Base-by-base conservation (phyloP, 2,113 vertebrate genomes). In the Ellobius talpinus region DNA sequence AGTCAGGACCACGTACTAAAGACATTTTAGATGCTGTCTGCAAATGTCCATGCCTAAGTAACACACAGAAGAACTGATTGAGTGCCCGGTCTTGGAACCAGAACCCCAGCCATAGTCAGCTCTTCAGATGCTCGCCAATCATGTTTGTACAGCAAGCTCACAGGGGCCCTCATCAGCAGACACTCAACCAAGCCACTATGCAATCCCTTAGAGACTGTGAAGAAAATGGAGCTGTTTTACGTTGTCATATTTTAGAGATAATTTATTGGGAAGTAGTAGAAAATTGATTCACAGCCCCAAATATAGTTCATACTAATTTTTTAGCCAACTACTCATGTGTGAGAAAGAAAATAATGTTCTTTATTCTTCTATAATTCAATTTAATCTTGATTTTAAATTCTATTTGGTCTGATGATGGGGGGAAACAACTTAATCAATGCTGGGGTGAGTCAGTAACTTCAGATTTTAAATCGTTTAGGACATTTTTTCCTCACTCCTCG, bases 381-480 rank as follows among this genome's bases (percentile, higher is more conserved):
- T 26, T 93, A 90, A 89, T 74, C 45, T 96, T 39, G 79, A 33
- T 87, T 87, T 94, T 90, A 92, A 89, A 90, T 55, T 73, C 42
- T 3, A 73, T 89, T 91, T 36, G 61, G 10, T 76, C 47, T 63
- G 26, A 77, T 58, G 90, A 68, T 36, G 19, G 24, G 39, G 33
- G 8, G 2, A 42, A 58, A 39, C 33, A 77, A 12, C 33, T 91
- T 63, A 24, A 74, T 73, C 50, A 1, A 61, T 92, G 86, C 29
- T 74, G 33, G n/a, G 2, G 65, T 78, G 72, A 87, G 90, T 50
- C n/a, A 72, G 14, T 70, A 89, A 76, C 52, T 95, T 97, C 31
- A 70, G 8, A 92, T 88, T 87, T 94, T 87, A 87, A 55, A 8
- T 72, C 42, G 12, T 61, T 93, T n/a, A 73, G 39, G 11, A 84